Conservation (phyloP, 2,113 vertebrate species). For the Synchiropus splendidus region DNA sequence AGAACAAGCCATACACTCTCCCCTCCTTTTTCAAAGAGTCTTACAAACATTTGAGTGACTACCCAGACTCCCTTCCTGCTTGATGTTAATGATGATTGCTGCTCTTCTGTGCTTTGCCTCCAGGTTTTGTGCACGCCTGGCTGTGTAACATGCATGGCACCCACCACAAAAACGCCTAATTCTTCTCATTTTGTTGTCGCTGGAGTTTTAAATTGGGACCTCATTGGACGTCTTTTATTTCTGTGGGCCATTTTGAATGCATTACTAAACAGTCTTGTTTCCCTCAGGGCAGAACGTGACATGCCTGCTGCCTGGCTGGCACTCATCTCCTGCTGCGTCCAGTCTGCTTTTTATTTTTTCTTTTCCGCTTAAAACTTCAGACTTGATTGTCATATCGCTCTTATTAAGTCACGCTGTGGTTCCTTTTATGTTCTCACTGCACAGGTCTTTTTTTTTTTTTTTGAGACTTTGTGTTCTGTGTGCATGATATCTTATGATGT, state of each 20-base stretch:
- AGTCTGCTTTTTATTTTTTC: constrained; percentile 4
- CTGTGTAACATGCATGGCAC: constrained; percentile 26
- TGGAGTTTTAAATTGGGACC: constrained; percentile 1
- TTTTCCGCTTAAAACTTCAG: constrained; percentile 9
- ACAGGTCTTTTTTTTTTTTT: constrained; percentile 32
- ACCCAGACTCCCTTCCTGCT: constrained; percentile 59
- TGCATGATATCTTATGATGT: constrained; percentile 60
- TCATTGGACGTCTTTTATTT: constrained; percentile 5
- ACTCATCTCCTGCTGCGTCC: constrained; percentile 11
- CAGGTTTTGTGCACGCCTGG: constrained; percentile 9
- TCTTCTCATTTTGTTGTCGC: neutral
- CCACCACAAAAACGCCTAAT: neutral
- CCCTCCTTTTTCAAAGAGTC: too few species aligned
- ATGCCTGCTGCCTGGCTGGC: constrained; percentile 16
- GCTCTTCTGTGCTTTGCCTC: constrained; percentile 5
- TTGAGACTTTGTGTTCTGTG: constrained; percentile 43
- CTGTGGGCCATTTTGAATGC: too few species aligned
- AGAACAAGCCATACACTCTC: too few species aligned
- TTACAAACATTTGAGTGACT: constrained; percentile 38
- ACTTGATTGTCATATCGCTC: constrained; percentile 15
- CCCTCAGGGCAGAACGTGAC: constrained; percentile 24
- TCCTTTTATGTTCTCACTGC: constrained; percentile 18
- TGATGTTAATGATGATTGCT: constrained; percentile 9
- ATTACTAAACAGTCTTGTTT: constrained; percentile 26
- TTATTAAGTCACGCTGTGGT: constrained; percentile 10